These are phyloP conservation scores for Chloroclystis v-ata DNA, from an alignment of 2,888 invertebrate genomes.

Conservation along the genomic window DNA sequence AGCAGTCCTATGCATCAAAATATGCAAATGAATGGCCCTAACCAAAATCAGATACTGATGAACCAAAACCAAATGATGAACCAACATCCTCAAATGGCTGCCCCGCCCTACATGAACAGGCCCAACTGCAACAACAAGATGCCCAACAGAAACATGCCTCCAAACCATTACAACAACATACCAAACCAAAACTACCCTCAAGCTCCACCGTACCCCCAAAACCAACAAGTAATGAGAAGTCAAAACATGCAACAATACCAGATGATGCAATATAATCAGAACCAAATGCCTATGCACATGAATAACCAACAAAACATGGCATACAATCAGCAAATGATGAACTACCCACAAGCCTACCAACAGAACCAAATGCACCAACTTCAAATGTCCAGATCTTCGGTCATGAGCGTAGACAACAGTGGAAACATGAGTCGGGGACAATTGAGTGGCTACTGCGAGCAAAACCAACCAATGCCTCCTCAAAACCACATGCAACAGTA, in stretches of 20 bases:
- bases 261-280: constrained; percentile 63
- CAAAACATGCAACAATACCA: constrained; percentile 64
- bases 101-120: constrained; percentile 46
- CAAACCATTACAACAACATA: constrained; percentile 33
- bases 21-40: constrained; percentile 58
- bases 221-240: constrained; percentile 53
- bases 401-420: constrained; percentile 72
- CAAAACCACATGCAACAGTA: constrained; percentile 51
- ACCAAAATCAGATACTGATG: constrained; percentile 54
- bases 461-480: constrained; percentile 46
- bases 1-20: constrained; percentile 67
- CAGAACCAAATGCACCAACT: constrained; percentile 58
- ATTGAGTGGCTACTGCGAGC: constrained; percentile 63
- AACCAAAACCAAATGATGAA: constrained; percentile 47
- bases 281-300: constrained; percentile 52
- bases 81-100: constrained; percentile 41
- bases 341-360: constrained; percentile 58
- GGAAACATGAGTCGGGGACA: constrained; percentile 62
- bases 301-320: constrained; percentile 50
- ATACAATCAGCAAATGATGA: constrained; percentile 57
- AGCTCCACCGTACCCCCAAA: constrained; percentile 57
- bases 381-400: constrained; percentile 69
- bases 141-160: constrained; percentile 45
- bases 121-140: constrained; percentile 56
- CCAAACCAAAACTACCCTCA: constrained; percentile 60